Conservation (phyloP, 1,140 invertebrate species). For the Periplaneta americana region DNA sequence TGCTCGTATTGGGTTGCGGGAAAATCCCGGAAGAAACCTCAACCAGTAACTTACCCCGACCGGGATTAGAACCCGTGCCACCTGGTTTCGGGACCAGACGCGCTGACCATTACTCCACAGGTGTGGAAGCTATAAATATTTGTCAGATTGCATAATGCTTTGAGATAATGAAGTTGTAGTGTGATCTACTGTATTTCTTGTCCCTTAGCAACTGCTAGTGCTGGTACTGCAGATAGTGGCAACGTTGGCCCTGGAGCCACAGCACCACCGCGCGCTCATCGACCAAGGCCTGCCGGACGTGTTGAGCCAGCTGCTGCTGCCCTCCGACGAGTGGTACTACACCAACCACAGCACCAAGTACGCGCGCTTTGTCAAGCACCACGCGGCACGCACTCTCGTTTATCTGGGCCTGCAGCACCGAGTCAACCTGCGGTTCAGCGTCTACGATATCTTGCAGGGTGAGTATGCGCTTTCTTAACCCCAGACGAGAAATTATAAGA, state of each 20-base stretch:
- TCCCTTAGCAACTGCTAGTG: constrained; percentile 57
- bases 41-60: too few relatives aligned
- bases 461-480: background rate
- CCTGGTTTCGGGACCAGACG: too few relatives aligned
- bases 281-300: constrained; percentile 58
- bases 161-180: too few relatives aligned
- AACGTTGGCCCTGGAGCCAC: constrained; percentile 51
- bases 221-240: constrained; percentile 61
- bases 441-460: constrained; percentile 41
- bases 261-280: constrained; percentile 47
- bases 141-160: too few relatives aligned
- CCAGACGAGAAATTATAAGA: too few relatives aligned
- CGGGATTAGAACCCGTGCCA: too few relatives aligned
- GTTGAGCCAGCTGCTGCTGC: constrained; percentile 60
- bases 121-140: too few relatives aligned
- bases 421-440: constrained; percentile 39
- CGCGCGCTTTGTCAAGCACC: constrained; percentile 64
- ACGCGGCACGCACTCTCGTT: constrained; percentile 60
- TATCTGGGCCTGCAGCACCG: constrained; percentile 43
- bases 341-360: constrained; percentile 68
- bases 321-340: constrained; percentile 72
- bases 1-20: too few relatives aligned
- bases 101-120: too few relatives aligned
- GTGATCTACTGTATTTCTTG: too few relatives aligned
- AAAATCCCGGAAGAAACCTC: too few relatives aligned